Evolutionary conservation across 2,113 vertebrate genomes (phyloP).

Genomic region (Nycticorax nycticorax): DNA sequence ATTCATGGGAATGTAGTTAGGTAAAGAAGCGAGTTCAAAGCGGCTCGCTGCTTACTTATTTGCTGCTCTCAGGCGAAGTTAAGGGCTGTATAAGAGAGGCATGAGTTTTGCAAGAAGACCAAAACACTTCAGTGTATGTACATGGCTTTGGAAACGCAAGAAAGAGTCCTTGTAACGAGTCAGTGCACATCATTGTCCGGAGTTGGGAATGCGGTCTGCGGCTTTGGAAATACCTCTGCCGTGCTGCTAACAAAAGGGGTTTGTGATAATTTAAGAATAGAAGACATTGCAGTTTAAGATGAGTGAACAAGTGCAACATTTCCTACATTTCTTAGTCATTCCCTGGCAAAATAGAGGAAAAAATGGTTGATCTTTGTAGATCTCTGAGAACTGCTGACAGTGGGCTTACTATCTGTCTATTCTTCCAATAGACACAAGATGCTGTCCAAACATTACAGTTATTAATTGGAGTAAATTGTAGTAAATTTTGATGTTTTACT

Average conservation of each 20-base stretch:
- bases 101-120: neutral
- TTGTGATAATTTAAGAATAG: neutral
- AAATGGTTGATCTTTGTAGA: neutral
- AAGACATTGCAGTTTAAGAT: neutral
- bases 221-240: neutral
- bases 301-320: neutral
- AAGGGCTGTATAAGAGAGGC: neutral
- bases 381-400: neutral
- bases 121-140: neutral
- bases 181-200: neutral
- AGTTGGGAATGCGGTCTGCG: neutral
- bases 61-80: neutral
- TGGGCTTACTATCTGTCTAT: neutral
- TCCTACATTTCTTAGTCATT: neutral
- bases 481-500: neutral
- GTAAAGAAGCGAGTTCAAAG: fast-evolving
- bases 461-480: neutral
- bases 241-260: neutral
- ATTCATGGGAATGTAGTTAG: too few relatives aligned
- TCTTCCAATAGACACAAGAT: neutral
- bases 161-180: neutral
- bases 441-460: neutral
- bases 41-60: neutral
- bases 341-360: neutral
- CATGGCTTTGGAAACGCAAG: neutral